Evolutionary conservation across 2,797 vertebrate species (phyloP).

Genomic region (Pachyuromys duprasi): DNA sequence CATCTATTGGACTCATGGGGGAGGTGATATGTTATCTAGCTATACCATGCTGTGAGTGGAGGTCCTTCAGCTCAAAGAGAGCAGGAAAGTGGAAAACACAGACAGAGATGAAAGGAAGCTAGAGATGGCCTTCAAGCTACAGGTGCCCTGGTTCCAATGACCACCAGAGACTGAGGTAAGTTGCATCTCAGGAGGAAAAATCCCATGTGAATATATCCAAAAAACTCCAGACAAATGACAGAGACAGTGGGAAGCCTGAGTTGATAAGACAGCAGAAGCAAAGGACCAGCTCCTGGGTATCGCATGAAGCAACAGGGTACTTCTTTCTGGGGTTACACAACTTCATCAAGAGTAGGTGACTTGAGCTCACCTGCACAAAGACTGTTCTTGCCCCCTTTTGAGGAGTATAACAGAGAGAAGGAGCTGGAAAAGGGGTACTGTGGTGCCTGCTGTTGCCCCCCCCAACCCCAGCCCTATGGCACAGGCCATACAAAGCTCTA

Average conservation of each 20-base stretch:
- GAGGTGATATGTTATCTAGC: accelerated
- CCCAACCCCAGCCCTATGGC: not conserved
- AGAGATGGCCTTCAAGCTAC: not conserved
- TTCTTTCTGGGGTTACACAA: not conserved
- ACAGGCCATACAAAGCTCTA: not conserved
- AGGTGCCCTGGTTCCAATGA: not conserved
- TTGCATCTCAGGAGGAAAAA: not conserved
- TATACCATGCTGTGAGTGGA: accelerated
- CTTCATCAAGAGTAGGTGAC: not conserved
- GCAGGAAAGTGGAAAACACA: not conserved
- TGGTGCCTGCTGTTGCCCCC: not conserved
- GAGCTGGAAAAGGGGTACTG: not conserved
- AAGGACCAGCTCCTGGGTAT: not conserved
- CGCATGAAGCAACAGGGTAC: not conserved
- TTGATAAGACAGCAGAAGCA: not conserved
- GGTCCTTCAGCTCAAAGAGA: not conserved
- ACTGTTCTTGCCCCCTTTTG: not conserved
- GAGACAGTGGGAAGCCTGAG: not conserved
- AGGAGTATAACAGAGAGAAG: not conserved
- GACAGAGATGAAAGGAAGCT: not conserved
- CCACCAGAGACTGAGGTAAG: not conserved
- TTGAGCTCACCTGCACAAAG: not conserved
- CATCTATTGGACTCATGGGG: not conserved
- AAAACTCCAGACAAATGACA: not conserved
- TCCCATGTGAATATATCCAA: not conserved